These are phyloP conservation scores for Ips typographus DNA, from an alignment of 1,140 invertebrate genomes.

Conservation along the genomic window DNA sequence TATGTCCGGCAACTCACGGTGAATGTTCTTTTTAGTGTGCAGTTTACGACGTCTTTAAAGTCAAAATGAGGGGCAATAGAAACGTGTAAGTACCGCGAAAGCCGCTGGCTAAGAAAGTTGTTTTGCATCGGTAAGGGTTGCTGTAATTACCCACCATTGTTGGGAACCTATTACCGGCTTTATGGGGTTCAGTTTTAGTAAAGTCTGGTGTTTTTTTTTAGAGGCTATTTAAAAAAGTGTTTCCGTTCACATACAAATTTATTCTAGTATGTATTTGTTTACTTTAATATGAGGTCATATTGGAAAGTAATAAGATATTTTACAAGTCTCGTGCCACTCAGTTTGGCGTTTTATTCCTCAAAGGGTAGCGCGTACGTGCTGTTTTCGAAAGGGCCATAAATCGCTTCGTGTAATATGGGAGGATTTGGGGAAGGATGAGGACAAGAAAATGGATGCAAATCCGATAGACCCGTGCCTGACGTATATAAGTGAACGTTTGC, in stretches of 20 bases:
- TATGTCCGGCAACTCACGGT: conserved; percentile 7
- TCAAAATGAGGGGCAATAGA: no score
- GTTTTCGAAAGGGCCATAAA: conserved; percentile 13
- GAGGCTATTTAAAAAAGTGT: no score
- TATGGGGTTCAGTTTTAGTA: no score
- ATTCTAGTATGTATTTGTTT: no score
- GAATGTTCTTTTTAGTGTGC: neutral
- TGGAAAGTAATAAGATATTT: conserved; percentile 12
- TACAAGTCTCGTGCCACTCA: neutral
- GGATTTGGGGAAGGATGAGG: conserved; percentile 5
- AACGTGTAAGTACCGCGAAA: no score
- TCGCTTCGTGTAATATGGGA: neutral
- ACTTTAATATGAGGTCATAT: neutral
- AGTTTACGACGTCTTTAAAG: neutral
- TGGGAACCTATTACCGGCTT: no score
- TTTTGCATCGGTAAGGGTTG: no score
- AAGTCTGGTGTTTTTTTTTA: no score
- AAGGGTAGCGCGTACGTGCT: conserved; percentile 11
- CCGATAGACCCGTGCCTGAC: conserved; percentile 13
- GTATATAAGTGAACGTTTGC: conserved; percentile 5
- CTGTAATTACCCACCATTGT: no score
- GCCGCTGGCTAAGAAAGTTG: no score
- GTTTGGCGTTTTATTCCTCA: conserved; percentile 17
- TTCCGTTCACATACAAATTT: no score
- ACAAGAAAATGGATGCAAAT: conserved; percentile 14